Evolutionary conservation across 2,113 vertebrate species (phyloP).

Genomic region (Peucedramus taeniatus): DNA sequence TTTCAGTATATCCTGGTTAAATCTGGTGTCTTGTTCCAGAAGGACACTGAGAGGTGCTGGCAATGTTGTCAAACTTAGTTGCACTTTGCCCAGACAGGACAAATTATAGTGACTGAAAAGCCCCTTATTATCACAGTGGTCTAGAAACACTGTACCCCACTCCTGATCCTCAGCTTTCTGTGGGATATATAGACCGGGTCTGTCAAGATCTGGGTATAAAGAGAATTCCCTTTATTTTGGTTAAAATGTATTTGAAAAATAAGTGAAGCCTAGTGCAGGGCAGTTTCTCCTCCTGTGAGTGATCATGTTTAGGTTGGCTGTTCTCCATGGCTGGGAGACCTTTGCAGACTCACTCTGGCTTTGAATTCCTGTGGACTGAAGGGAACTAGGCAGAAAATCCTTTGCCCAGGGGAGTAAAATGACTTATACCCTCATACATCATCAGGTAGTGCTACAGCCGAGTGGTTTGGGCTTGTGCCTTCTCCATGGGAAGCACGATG

Average conservation of each 20-base stretch:
- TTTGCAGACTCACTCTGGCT: background rate
- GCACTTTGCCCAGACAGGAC: background rate
- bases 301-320: background rate
- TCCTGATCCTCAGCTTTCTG: background rate
- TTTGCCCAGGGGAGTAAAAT: background rate
- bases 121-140: background rate
- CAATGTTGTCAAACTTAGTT: background rate
- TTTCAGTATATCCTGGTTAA: background rate
- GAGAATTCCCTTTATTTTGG: background rate
- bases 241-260: background rate
- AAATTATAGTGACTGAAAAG: background rate
- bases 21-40: background rate
- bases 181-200: background rate
- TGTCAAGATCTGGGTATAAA: background rate
- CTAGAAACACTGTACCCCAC: background rate
- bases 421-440: background rate
- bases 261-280: background rate
- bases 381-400: background rate
- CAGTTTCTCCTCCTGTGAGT: background rate
- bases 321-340: background rate
- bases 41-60: background rate
- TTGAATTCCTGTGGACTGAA: background rate
- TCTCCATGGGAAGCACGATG: accelerated
- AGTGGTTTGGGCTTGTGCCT: background rate
- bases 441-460: background rate